Conservation (phyloP, 1,140 invertebrate species). For the Bilobella aurantiaca region DNA sequence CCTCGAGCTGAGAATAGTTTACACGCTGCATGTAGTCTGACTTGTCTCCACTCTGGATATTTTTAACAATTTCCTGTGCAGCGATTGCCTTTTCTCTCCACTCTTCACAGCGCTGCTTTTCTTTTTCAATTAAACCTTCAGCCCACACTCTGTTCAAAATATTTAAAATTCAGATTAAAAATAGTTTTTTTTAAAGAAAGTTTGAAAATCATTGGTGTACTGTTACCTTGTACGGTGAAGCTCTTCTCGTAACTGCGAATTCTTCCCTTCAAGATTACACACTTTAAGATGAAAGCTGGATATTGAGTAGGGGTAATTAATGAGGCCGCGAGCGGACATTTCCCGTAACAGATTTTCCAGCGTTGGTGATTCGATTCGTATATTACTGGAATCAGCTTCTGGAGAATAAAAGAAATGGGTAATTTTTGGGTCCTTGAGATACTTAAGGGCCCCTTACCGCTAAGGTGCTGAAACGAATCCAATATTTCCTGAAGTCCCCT, state of each 20-base stretch:
- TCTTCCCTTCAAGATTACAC: slow-evolving; percentile 50
- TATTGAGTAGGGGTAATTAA: slow-evolving; percentile 63
- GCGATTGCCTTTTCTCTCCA: slow-evolving; percentile 4
- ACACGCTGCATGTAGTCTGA: slow-evolving; percentile 7
- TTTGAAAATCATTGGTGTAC: neutral
- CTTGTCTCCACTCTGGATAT: neutral
- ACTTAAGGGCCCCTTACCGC: slow-evolving; percentile 35
- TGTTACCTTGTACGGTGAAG: slow-evolving; percentile 42
- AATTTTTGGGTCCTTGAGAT: neutral
- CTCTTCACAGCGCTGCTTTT: slow-evolving; percentile 10
- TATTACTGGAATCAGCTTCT: slow-evolving; percentile 44
- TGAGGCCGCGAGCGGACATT: slow-evolving; percentile 55
- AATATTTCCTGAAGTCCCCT: slow-evolving; percentile 58
- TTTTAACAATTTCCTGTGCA: neutral
- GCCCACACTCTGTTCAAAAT: slow-evolving; percentile 1
- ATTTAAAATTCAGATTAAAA: no score
- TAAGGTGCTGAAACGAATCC: slow-evolving; percentile 51
- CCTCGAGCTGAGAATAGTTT: slow-evolving; percentile 13
- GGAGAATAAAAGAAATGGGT: slow-evolving; percentile 36
- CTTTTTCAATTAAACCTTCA: slow-evolving; percentile 23
- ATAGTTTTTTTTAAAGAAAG: neutral
- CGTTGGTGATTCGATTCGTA: slow-evolving; percentile 42
- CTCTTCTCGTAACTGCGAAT: slow-evolving; percentile 48
- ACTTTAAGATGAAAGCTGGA: slow-evolving; percentile 59
- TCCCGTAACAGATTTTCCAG: slow-evolving; percentile 51